These are phyloP conservation scores for Corydoras maculifer DNA, from an alignment of 2,113 vertebrate species.

Conservation along the genomic window DNA sequence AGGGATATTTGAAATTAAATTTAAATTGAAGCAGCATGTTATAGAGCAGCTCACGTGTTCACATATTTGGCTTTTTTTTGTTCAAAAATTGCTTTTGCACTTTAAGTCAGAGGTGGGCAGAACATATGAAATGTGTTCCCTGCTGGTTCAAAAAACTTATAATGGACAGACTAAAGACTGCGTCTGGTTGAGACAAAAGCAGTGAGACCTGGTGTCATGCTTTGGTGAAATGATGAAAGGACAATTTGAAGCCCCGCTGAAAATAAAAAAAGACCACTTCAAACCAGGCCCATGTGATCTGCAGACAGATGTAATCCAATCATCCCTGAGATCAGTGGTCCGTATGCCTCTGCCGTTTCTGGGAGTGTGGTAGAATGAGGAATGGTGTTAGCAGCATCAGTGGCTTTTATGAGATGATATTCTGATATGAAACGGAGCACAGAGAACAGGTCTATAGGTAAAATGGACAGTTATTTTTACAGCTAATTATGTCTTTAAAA, in stretches of 20 bases:
- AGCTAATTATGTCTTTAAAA: no score
- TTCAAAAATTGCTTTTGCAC: neutral
- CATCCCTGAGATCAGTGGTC: constrained; percentile 15
- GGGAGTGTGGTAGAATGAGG: constrained; percentile 14
- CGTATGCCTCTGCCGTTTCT: neutral
- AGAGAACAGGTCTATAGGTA: no score
- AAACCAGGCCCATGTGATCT: constrained; percentile 14
- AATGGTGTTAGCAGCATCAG: neutral
- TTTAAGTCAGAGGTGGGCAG: neutral
- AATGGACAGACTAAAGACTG: constrained; percentile 14
- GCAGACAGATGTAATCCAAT: constrained; percentile 14
- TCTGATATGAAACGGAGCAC: no score
- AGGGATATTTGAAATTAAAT: no score
- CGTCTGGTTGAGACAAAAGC: constrained; percentile 22
- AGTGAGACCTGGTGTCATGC: neutral
- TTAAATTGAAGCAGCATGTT: no score
- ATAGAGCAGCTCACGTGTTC: no score
- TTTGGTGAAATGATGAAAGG: constrained; percentile 11
- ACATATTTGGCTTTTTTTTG: no score
- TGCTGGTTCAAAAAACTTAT: constrained; percentile 17
- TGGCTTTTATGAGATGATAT: no score
- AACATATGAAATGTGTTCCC: constrained; percentile 28
- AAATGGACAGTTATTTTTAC: no score
- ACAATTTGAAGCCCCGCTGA: constrained; percentile 24
- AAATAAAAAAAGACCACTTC: constrained; percentile 5